A percentile compares a stretch with the other conserved stretches of the same genome.
phyloP scores from a whole-genome alignment of 2,113 vertebrate genomes.

The Lathamus discolor region DNA sequence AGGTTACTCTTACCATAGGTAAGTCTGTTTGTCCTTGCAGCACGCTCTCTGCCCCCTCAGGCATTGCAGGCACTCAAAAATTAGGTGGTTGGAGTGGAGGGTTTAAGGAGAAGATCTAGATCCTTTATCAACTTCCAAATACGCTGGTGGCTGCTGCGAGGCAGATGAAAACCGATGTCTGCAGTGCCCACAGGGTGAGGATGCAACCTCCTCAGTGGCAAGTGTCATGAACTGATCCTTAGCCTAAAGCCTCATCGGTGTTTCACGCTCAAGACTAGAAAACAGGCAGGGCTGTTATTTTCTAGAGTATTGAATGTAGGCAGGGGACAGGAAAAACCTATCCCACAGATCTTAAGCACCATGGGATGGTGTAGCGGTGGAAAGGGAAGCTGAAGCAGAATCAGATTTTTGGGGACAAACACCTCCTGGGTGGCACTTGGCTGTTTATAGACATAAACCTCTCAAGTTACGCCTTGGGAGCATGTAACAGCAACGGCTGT shows the following conservation, averaged over 20 bases:
- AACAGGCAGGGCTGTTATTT: background rate
- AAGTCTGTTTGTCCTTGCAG: background rate
- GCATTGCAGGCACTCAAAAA: background rate
- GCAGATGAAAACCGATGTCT: background rate
- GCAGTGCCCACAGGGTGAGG: background rate
- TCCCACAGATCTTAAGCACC: background rate
- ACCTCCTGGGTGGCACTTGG: fast-evolving
- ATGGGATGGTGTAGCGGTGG: background rate
- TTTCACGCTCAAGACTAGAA: background rate
- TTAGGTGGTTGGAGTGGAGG: background rate
- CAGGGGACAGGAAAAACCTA: background rate
- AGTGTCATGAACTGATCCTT: background rate
- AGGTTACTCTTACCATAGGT: background rate
- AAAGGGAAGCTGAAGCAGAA: background rate
- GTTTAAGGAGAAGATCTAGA: background rate
- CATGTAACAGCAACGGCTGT: fast-evolving
- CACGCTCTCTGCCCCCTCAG: fast-evolving
- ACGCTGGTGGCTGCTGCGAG: background rate
- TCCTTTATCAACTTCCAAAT: background rate
- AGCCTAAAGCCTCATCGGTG: background rate
- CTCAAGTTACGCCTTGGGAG: background rate
- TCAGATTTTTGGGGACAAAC: background rate
- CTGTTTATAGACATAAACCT: background rate
- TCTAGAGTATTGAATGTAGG: background rate
- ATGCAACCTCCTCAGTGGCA: background rate